Evolutionary conservation across 2,113 vertebrate species (phyloP).

Genomic region (Vidua macroura): DNA sequence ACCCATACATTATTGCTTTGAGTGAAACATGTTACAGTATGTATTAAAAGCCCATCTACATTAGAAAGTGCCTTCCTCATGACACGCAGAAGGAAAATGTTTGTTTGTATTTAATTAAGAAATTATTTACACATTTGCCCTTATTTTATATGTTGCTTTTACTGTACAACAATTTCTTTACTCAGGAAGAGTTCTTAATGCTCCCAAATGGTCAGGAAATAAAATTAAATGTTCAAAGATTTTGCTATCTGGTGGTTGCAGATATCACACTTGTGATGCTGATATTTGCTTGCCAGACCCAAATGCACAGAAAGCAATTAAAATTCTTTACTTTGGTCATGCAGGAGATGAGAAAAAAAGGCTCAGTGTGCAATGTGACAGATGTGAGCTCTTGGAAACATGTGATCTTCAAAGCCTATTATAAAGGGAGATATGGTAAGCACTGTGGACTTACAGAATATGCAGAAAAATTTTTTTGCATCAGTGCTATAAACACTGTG

Average conservation of each 20-base stretch:
- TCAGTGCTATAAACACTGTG: neutral
- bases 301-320: neutral
- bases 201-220: conserved; percentile 62
- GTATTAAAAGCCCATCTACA: conserved; percentile 49
- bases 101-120: conserved; percentile 72
- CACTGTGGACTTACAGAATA: neutral
- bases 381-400: neutral
- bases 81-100: conserved; percentile 40
- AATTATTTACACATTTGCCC: conserved; percentile 59
- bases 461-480: neutral
- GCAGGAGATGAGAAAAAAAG: neutral
- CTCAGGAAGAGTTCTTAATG: conserved; percentile 65
- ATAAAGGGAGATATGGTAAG: neutral
- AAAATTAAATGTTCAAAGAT: conserved; percentile 66
- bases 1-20: neutral
- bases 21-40: conserved; percentile 3
- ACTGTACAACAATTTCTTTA: conserved; percentile 8
- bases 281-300: conserved; percentile 41
- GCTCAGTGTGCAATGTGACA: neutral
- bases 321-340: neutral
- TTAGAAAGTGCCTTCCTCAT: neutral
- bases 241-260: conserved; percentile 62
- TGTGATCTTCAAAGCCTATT: neutral
- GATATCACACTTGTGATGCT: conserved; percentile 42
- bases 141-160: conserved; percentile 60